Conservation (phyloP, 2,113 vertebrate species). For the Nanger granti region DNA sequence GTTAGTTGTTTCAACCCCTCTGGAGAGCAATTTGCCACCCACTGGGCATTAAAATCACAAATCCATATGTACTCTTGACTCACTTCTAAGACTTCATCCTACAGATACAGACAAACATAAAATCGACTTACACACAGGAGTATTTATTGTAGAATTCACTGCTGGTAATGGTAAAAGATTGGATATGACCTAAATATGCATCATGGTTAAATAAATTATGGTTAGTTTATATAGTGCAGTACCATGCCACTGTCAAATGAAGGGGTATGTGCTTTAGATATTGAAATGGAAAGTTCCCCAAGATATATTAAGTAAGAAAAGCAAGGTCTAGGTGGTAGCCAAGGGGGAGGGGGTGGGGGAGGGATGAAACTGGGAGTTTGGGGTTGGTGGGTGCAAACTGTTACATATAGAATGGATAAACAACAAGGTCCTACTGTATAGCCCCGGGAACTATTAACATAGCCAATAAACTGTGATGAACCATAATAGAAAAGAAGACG, state of each 20-base stretch:
- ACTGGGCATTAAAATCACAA: neutral
- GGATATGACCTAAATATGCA: fast-evolving
- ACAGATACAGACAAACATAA: neutral
- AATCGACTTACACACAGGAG: neutral
- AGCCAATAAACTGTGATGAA: neutral
- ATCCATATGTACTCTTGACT: neutral
- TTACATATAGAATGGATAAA: neutral
- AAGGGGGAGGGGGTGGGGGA: neutral
- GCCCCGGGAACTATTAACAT: neutral
- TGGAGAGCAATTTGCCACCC: neutral
- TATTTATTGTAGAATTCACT: too few relatives aligned
- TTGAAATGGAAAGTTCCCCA: neutral
- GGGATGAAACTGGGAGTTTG: neutral
- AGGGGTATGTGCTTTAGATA: neutral
- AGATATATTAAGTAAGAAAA: neutral
- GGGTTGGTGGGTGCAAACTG: neutral
- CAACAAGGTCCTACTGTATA: neutral
- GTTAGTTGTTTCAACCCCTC: neutral
- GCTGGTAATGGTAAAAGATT: neutral
- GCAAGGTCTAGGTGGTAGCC: neutral
- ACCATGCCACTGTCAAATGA: neutral
- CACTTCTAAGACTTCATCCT: neutral
- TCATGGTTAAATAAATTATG: fast-evolving
- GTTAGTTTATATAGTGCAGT: neutral
- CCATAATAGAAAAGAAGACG: neutral